Evolutionary conservation across 2,888 invertebrate genomes (phyloP).

Genomic region (Cheilosia impressa): DNA sequence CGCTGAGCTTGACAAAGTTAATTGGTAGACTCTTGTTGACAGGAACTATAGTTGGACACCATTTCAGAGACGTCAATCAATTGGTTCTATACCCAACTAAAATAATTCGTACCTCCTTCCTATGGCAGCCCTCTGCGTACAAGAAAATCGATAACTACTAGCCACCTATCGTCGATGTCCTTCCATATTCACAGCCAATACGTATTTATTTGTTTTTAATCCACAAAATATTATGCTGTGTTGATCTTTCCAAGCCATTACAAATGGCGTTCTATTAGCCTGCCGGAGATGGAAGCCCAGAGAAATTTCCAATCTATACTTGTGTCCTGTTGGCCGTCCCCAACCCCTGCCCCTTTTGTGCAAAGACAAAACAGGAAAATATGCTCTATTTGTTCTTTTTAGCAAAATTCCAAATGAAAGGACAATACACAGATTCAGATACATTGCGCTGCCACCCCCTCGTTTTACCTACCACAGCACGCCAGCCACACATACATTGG

Average conservation of each 20-base stretch:
- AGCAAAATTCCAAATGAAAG: slow-evolving; percentile 68
- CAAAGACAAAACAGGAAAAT: slow-evolving; percentile 70
- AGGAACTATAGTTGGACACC: too few species aligned
- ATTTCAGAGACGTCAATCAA: too few species aligned
- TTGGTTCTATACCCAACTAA: too few species aligned
- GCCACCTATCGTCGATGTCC: slow-evolving; percentile 2
- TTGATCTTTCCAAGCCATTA: slow-evolving; percentile 66
- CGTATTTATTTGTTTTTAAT: slow-evolving; percentile 17
- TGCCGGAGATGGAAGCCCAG: slow-evolving; percentile 43
- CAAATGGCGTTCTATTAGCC: slow-evolving; percentile 63
- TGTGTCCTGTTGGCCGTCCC: neutral
- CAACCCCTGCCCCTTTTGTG: slow-evolving; percentile 19
- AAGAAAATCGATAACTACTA: too few species aligned
- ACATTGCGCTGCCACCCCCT: slow-evolving; percentile 55
- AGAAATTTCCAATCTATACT: slow-evolving; percentile 28
- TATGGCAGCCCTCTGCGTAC: too few species aligned
- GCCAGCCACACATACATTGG: slow-evolving; percentile 59
- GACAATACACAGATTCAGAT: slow-evolving; percentile 60
- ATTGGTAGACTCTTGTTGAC: too few species aligned
- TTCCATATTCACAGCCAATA: neutral
- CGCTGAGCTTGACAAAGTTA: too few species aligned
- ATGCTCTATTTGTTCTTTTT: slow-evolving; percentile 68
- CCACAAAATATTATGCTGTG: slow-evolving; percentile 46
- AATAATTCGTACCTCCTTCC: too few species aligned
- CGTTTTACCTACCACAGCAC: slow-evolving; percentile 32